Percentiles rank a stretch among this genome's conserved stretches.
Conservation (phyloP, 2,797 vertebrate species). For the Acrossocheilus fasciatus region DNA sequence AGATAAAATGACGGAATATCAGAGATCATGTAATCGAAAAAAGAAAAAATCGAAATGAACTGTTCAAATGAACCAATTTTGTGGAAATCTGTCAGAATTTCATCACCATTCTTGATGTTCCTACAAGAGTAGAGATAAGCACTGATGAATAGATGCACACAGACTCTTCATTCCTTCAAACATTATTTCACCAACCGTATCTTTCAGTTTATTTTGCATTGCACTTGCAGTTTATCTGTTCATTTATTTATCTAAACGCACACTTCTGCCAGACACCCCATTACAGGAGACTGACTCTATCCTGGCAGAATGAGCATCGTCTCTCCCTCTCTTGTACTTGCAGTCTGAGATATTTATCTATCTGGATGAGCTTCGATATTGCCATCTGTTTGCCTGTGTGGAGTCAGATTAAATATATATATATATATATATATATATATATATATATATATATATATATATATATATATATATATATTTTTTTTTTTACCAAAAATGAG, state of each 20-base stretch:
- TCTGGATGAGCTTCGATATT: conserved; percentile 12
- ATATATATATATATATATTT: too few relatives aligned
- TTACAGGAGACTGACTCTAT: not conserved
- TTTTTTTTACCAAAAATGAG: not conserved
- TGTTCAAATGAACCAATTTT: not conserved
- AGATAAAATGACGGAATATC: not conserved
- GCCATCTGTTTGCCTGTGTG: conserved; percentile 27
- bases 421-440: too few relatives aligned
- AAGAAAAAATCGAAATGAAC: not conserved
- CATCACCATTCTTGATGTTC: not conserved
- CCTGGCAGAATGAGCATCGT: conserved; percentile 3
- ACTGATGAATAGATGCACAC: not conserved
- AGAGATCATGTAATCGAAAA: not conserved
- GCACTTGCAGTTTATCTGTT: not conserved
- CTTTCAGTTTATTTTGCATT: conserved; percentile 8
- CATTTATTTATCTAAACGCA: conserved; percentile 22
- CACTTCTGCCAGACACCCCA: conserved; percentile 6
- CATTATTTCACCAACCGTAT: not conserved
- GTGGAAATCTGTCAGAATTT: not conserved
- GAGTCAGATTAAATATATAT: conserved; percentile 1
- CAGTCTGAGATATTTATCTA: conserved; percentile 25
- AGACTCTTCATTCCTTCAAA: not conserved
- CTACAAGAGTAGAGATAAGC: not conserved
- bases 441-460: too few relatives aligned
- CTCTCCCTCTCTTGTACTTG: conserved; percentile 3